These are phyloP conservation scores for Centroberyx gerrardi DNA, from an alignment of 2,797 vertebrate species.

Conservation along the genomic window DNA sequence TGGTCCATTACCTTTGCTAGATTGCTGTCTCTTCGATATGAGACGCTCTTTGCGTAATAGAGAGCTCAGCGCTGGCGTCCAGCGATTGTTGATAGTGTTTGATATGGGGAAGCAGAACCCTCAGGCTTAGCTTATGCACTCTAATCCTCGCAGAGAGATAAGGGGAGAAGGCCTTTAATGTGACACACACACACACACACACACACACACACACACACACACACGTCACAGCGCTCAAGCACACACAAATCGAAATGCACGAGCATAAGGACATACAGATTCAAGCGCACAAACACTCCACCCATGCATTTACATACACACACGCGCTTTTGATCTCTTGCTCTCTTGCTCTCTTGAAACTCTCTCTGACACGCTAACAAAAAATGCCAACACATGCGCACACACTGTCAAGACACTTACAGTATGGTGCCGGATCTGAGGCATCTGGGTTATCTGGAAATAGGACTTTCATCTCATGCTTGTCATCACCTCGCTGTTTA, in stretches of 20 bases:
- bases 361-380: conserved; percentile 59
- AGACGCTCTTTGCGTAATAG: conserved; percentile 62
- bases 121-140: conserved; percentile 71
- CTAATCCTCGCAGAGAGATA: conserved; percentile 78
- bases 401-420: conserved; percentile 42
- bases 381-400: conserved; percentile 6
- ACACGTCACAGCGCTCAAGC: neutral
- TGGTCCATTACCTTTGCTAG: conserved; percentile 66
- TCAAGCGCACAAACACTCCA: conserved; percentile 11
- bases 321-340: conserved; percentile 6
- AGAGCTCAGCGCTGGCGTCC: conserved; percentile 63
- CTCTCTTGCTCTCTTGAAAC: conserved; percentile 39
- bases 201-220: conserved; percentile 17
- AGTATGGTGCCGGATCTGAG: conserved; percentile 49
- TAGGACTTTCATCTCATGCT: conserved; percentile 51
- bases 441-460: conserved; percentile 64
- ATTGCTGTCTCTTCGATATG: conserved; percentile 62
- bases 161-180: conserved; percentile 63
- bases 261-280: neutral
- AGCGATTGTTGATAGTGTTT: conserved; percentile 67
- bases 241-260: neutral
- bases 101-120: conserved; percentile 65
- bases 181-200: conserved; percentile 29
- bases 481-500: conserved; percentile 45
- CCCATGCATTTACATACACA: conserved; percentile 24